A percentile compares a stretch with the other conserved stretches of the same genome.
Evolutionary conservation across 2,888 invertebrate species (phyloP).

Genomic region (Synanthedon myopaeformis): DNA sequence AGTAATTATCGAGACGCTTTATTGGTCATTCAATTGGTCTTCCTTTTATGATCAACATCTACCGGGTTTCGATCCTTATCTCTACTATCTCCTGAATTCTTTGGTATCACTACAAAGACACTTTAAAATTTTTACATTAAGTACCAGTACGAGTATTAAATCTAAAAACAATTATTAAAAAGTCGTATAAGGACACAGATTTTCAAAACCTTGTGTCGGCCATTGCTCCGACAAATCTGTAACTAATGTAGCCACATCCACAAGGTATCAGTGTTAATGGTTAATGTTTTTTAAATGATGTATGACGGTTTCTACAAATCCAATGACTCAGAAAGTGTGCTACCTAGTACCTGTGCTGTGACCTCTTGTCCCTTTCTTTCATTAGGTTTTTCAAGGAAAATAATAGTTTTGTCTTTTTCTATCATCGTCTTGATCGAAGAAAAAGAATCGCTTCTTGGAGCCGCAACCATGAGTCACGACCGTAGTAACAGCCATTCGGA

Average conservation of each 20-base stretch:
- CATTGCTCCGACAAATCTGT: neutral
- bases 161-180: too few relatives aligned
- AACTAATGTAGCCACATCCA: neutral
- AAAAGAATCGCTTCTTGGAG: slow-evolving; percentile 15
- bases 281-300: slow-evolving; percentile 24
- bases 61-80: too few relatives aligned
- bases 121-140: too few relatives aligned
- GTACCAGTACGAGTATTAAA: too few relatives aligned
- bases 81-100: too few relatives aligned
- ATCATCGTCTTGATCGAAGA: slow-evolving; percentile 11
- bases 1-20: too few relatives aligned
- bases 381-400: slow-evolving; percentile 7
- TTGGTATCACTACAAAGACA: too few relatives aligned
- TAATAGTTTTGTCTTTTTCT: slow-evolving; percentile 16
- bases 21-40: too few relatives aligned
- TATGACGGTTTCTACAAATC: slow-evolving; percentile 15
- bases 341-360: too few relatives aligned
- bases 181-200: too few relatives aligned
- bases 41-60: too few relatives aligned
- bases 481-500: slow-evolving; percentile 37
- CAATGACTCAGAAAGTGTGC: slow-evolving; percentile 16
- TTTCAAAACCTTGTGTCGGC: neutral
- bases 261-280: slow-evolving; percentile 13
- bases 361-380: neutral
- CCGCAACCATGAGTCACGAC: slow-evolving; percentile 34